These are phyloP conservation scores for Limosa lapponica DNA, from an alignment of 2,797 vertebrate species.

Conservation along the genomic window DNA sequence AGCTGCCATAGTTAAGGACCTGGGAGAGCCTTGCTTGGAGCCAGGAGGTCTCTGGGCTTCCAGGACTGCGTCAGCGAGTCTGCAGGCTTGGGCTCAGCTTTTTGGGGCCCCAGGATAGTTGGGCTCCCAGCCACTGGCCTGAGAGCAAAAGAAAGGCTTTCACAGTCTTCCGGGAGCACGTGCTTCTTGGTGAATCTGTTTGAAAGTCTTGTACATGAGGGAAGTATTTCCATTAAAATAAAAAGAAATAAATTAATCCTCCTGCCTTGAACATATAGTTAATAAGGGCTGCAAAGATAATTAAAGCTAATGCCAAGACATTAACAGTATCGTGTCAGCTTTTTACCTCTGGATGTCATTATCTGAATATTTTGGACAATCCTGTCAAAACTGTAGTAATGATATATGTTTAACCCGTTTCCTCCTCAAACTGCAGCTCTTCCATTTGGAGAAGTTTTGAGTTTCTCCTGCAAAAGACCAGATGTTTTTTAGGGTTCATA, in stretches of 20 bases:
- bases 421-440: background rate
- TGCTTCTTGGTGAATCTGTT: background rate
- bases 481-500: background rate
- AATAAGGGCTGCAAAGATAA: background rate
- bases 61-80: background rate
- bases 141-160: background rate
- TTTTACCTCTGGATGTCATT: background rate
- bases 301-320: background rate
- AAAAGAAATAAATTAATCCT: background rate
- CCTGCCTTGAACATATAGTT: background rate
- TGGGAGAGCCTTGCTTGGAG: background rate
- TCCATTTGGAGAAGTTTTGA: background rate
- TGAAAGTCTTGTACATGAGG: background rate
- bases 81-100: background rate
- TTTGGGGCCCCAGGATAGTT: background rate
- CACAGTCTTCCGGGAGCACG: background rate
- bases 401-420: background rate
- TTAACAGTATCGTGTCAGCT: background rate
- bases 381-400: background rate
- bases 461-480: background rate
- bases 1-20: background rate
- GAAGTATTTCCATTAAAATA: background rate
- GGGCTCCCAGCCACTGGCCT: background rate
- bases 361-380: background rate
- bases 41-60: background rate